These are phyloP conservation scores for Pampusana beccarii DNA, from an alignment of 2,113 vertebrate species.

Conservation along the genomic window DNA sequence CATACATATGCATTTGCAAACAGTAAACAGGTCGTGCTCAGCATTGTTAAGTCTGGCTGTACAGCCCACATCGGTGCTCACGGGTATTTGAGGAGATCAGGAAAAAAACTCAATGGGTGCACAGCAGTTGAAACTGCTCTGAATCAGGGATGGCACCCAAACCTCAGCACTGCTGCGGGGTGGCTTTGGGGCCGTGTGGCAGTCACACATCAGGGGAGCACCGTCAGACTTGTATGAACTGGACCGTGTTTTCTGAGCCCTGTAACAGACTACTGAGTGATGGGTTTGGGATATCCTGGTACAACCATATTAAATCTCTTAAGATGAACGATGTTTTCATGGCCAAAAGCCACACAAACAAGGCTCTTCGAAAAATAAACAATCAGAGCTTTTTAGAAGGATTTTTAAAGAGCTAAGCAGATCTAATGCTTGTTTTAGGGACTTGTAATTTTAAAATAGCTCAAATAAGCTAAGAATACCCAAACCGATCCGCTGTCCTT, in stretches of 20 bases:
- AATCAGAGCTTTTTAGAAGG: not conserved
- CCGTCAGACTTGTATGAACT: not conserved
- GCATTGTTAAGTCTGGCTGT: not conserved
- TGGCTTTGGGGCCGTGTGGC: not conserved
- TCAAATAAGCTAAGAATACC: not conserved
- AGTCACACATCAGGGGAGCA: not conserved
- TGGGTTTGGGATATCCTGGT: not conserved
- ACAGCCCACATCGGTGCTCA: accelerated
- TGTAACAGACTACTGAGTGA: not conserved
- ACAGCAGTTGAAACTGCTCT: not conserved
- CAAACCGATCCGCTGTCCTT: not conserved
- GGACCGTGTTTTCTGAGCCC: not conserved
- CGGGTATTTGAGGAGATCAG: not conserved
- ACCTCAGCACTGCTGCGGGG: not conserved
- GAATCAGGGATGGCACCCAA: not conserved
- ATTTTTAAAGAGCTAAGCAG: not conserved
- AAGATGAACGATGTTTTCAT: not conserved
- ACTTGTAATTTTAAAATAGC: not conserved
- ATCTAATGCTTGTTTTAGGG: not conserved
- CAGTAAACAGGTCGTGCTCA: not conserved
- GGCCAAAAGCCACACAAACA: not conserved
- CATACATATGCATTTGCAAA: not conserved
- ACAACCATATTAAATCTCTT: not conserved
- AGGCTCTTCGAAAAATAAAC: not conserved
- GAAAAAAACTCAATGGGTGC: not conserved